These are phyloP conservation scores for Chaetophractus vellerosus DNA, from an alignment of 2,797 vertebrate species.

Conservation along the genomic window DNA sequence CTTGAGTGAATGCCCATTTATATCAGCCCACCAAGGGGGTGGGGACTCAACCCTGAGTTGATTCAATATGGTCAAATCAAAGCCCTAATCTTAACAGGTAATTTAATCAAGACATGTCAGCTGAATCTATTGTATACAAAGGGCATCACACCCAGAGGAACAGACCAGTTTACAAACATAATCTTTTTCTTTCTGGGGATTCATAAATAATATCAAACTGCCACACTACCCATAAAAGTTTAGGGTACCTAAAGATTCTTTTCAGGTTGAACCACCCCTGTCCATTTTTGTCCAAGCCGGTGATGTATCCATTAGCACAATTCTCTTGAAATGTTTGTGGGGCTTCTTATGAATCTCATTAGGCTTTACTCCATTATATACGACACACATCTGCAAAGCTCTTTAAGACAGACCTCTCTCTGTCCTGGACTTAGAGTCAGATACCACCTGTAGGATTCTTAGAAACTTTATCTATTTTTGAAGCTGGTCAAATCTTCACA, in stretches of 20 bases:
- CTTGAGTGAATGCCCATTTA: too few species aligned
- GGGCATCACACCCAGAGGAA: too few species aligned
- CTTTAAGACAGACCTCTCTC: neutral
- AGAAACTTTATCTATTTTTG: neutral
- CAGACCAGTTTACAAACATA: too few species aligned
- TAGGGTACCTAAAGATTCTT: neutral
- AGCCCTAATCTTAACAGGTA: too few species aligned
- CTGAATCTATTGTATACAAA: too few species aligned
- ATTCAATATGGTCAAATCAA: too few species aligned
- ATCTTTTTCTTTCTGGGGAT: too few species aligned
- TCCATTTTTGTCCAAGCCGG: neutral
- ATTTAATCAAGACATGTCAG: too few species aligned
- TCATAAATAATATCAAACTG: too few species aligned
- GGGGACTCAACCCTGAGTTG: too few species aligned
- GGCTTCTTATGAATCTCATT: neutral
- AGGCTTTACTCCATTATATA: neutral
- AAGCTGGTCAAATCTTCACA: constrained; percentile 18
- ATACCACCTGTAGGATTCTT: neutral
- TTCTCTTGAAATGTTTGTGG: neutral
- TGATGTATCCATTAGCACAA: neutral
- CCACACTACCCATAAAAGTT: neutral
- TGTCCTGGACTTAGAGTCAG: neutral
- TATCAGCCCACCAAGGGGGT: too few species aligned
- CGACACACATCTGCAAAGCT: neutral
- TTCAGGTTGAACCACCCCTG: neutral